Evolutionary conservation across 1,140 invertebrate species (phyloP).

Genomic region (Zaprionus ghesquierei): DNA sequence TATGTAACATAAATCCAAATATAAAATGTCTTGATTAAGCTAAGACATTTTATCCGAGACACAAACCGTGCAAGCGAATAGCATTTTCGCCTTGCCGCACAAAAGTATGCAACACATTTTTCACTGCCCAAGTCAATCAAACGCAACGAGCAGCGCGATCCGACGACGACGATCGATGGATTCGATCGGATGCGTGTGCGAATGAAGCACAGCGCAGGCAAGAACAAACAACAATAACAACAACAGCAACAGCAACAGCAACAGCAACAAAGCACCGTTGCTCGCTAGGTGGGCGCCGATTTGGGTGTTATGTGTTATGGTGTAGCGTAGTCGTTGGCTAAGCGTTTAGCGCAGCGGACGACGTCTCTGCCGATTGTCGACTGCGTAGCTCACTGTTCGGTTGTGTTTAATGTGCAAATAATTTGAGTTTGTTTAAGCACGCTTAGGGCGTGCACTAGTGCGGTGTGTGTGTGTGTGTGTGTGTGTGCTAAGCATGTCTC

Average conservation of each 20-base stretch:
- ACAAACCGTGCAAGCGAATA: not conserved
- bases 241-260: conserved; percentile 33
- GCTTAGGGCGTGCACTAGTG: conserved; percentile 1
- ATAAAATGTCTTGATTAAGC: too few species aligned
- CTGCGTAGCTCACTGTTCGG: not conserved
- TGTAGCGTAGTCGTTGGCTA: conserved; percentile 51
- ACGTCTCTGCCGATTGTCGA: conserved; percentile 20
- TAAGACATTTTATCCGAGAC: not conserved
- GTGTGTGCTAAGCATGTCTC: conserved; percentile 36
- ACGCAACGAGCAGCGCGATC: conserved; percentile 9
- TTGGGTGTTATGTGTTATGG: conserved; percentile 11
- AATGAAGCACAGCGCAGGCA: conserved; percentile 17
- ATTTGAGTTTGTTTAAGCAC: not conserved
- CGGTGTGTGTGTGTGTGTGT: not conserved
- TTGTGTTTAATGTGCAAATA: not conserved
- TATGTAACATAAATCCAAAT: too few species aligned
- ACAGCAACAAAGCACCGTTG: conserved; percentile 23
- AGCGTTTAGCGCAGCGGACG: conserved; percentile 56
- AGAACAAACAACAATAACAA: conserved; percentile 13
- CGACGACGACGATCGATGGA: conserved; percentile 10
- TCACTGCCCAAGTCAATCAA: not conserved
- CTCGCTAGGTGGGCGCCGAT: conserved; percentile 21
- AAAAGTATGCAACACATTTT: conserved; percentile 42
- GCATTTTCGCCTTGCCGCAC: not conserved
- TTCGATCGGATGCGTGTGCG: conserved; percentile 24